A percentile compares a stretch with the other conserved stretches of the same genome.
phyloP scores from a whole-genome alignment of 2,113 vertebrate species.

The Genyomyrus donnyi region DNA sequence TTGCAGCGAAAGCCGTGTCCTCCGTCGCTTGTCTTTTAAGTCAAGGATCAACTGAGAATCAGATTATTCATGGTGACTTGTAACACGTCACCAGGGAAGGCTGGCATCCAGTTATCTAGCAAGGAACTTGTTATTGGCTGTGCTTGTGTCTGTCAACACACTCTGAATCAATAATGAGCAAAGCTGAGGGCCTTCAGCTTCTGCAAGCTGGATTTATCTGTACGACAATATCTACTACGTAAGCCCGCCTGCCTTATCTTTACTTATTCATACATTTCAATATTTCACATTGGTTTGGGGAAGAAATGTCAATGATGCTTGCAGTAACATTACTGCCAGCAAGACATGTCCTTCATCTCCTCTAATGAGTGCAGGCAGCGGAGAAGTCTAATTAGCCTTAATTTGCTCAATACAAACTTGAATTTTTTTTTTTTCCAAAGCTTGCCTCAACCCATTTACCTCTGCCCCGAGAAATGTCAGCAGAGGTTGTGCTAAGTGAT shows the following conservation, averaged over 20 bases:
- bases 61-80: neutral
- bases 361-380: slow-evolving; percentile 51
- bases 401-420: slow-evolving; percentile 48
- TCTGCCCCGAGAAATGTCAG: slow-evolving; percentile 54
- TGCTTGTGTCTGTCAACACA: neutral
- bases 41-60: neutral
- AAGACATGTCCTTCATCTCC: slow-evolving; percentile 43
- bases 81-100: neutral
- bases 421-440: slow-evolving; percentile 34
- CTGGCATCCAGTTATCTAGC: neutral
- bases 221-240: neutral
- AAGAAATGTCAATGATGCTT: slow-evolving; percentile 26
- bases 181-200: neutral
- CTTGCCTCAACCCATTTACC: slow-evolving; percentile 36
- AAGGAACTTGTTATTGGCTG: neutral
- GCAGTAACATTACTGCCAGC: slow-evolving; percentile 45
- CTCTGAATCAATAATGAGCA: neutral
- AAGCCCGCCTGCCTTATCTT: neutral
- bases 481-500: slow-evolving; percentile 38
- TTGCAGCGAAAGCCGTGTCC: neutral
- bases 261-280: slow-evolving; percentile 6
- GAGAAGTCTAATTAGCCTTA: slow-evolving; percentile 53
- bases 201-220: neutral
- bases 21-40: neutral
- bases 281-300: slow-evolving; percentile 23